Conservation (phyloP, 2,888 invertebrate genomes). For the Agapostemon virescens region DNA sequence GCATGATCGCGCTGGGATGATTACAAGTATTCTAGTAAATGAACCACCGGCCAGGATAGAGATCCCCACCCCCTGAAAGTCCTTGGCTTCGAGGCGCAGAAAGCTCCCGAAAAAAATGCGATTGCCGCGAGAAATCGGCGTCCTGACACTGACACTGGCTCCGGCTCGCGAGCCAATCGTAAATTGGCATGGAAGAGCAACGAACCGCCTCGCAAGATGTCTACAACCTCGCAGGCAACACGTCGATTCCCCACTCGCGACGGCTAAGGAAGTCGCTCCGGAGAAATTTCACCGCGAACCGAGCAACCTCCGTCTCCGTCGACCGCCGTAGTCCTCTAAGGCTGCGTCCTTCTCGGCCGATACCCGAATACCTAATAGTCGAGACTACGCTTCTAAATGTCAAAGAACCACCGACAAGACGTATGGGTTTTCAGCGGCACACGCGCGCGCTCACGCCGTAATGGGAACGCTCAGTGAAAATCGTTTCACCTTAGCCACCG, state of each 20-base stretch:
- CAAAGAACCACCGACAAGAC: slow-evolving; percentile 55
- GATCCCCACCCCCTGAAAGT: neutral
- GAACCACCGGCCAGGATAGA: neutral
- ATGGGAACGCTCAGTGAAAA: slow-evolving; percentile 12
- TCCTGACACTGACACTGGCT: slow-evolving; percentile 65
- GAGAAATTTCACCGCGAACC: slow-evolving; percentile 75
- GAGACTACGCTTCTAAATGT: slow-evolving; percentile 58
- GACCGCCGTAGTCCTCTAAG: slow-evolving; percentile 18
- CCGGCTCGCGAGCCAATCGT: slow-evolving; percentile 43
- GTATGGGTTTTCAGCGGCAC: neutral
- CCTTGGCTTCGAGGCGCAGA: neutral
- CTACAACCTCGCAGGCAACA: slow-evolving; percentile 63
- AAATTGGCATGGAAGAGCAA: slow-evolving; percentile 61
- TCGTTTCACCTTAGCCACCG: neutral
- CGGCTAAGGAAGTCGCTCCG: slow-evolving; percentile 59
- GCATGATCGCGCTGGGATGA: slow-evolving; percentile 9
- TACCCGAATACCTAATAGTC: slow-evolving; percentile 63
- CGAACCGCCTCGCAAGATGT: slow-evolving; percentile 63
- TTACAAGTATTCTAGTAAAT: slow-evolving; percentile 3
- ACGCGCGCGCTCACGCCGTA: neutral
- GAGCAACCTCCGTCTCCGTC: slow-evolving; percentile 63
- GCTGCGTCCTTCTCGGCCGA: slow-evolving; percentile 28
- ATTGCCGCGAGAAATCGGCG: slow-evolving; percentile 58
- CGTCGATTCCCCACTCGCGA: slow-evolving; percentile 48
- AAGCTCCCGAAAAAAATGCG: slow-evolving; percentile 9